Evolutionary conservation across 2,888 invertebrate species (phyloP).

Genomic region (Bombylius discolor): DNA sequence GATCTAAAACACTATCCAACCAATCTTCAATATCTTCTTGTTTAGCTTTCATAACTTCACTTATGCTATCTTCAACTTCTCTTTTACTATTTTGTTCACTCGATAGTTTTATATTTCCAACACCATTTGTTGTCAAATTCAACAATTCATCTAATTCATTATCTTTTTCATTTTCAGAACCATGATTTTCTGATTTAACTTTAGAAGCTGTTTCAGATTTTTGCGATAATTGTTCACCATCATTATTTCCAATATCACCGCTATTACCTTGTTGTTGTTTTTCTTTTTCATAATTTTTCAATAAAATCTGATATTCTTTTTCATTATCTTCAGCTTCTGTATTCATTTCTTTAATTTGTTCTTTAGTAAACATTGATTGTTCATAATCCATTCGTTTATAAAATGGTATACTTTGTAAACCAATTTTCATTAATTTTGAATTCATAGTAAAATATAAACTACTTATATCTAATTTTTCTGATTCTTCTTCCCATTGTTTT

Average conservation of each 20-base stretch:
- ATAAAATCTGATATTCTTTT: constrained; percentile 23
- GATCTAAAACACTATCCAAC: not conserved
- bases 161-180: no score
- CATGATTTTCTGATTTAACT: not conserved
- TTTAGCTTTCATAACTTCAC: not conserved
- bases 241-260: constrained; percentile 24
- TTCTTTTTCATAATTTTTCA: constrained; percentile 28
- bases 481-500: constrained; percentile 35
- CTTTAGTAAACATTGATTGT: constrained; percentile 32
- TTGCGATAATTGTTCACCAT: not conserved
- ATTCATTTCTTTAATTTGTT: constrained; percentile 26
- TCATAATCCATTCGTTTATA: constrained; percentile 35
- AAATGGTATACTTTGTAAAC: constrained; percentile 38
- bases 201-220: not conserved
- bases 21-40: not conserved
- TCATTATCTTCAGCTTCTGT: constrained; percentile 27
- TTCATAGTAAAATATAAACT: constrained; percentile 37
- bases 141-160: no score
- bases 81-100: not conserved
- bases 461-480: constrained; percentile 23
- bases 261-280: constrained; percentile 16
- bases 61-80: not conserved
- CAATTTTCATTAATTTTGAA: constrained; percentile 31
- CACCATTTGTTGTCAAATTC: no score
- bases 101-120: no score